Base-by-base conservation (phyloP, 2,797 vertebrate genomes). In the Coregonus ussuriensis region DNA sequence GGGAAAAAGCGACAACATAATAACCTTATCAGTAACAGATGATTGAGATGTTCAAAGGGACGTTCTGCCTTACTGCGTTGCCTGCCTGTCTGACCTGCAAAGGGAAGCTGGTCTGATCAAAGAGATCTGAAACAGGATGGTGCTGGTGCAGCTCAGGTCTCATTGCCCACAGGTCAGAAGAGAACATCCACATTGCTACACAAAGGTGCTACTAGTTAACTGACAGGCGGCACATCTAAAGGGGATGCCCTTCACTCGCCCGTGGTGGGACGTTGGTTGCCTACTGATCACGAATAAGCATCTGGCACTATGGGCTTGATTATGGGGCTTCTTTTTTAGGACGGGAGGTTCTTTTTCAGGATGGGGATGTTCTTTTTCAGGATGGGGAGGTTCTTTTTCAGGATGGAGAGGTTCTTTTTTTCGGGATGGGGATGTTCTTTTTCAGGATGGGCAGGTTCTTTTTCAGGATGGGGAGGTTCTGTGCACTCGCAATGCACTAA, bases 41-140 rank as follows among this genome's bases (percentile, higher is more conserved):
- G 93, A 94, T 91, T 90, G 91, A 93, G 89, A 93, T 92, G 88
- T 93, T 93, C 92, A 92, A 93, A 94, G 88, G 81, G 81, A 85
- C 72, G 83, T 85, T 92, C 90, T 89, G 90, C 91, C 86, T 85
- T 74, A 66, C 72, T 85, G 59, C 59, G 7, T n/a, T 63, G 86
- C 86, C 79, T 82, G 84, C 82, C 88, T 89, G 84, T 88, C 89
- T 85, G 82, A 82, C 89, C 85, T 86, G 84, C 82, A 77, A 25
- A 71, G 78, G 76, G 85, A 86, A 80, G 81, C 80, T 54, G 77
- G 68, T 81, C 89, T 51, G 92, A 94, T 93, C 92, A 94, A 94
- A 94, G 91, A 84, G 81, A 86, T 87, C 81, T 85, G 82, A 82
- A 91, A 86, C 84, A 86, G 21, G 81, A 81, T 74, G 84, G 80